phyloP scores from a whole-genome alignment of 2,888 invertebrate genomes.

The Caenorhabditis zanzibari region DNA sequence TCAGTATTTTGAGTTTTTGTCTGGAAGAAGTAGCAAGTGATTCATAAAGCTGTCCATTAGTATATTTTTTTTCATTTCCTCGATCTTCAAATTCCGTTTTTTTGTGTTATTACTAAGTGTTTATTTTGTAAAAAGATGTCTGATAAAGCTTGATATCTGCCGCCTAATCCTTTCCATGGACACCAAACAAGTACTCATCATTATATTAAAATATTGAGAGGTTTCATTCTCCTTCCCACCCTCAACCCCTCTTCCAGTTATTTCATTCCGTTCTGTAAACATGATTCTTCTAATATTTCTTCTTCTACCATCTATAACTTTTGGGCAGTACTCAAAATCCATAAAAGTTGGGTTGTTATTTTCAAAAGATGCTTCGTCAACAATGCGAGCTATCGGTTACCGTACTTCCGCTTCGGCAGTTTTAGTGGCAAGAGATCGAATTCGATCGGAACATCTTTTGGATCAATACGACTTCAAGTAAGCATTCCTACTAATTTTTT shows the following conservation, averaged over 20 bases:
- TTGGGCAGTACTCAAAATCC: constrained; percentile 16
- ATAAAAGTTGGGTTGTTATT: constrained; percentile 67
- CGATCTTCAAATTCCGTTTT: background rate
- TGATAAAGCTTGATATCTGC: constrained; percentile 34
- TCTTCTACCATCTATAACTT: background rate
- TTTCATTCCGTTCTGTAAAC: background rate
- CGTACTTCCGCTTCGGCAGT: constrained; percentile 70
- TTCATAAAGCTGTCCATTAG: too few relatives aligned
- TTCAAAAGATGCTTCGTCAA: constrained; percentile 26
- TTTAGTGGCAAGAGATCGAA: constrained; percentile 70
- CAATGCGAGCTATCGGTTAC: constrained; percentile 58
- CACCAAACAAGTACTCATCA: constrained; percentile 27
- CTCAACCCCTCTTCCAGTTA: too few relatives aligned
- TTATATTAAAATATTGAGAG: constrained; percentile 45
- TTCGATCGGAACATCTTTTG: constrained; percentile 63
- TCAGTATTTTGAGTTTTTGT: too few relatives aligned
- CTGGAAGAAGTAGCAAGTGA: too few relatives aligned
- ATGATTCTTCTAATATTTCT: constrained; percentile 25
- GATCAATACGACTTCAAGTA: constrained; percentile 69
- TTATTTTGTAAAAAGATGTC: constrained; percentile 3
- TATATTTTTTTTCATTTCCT: too few relatives aligned
- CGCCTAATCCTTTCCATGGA: constrained; percentile 28
- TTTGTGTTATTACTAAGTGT: background rate
- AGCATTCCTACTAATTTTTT: background rate
- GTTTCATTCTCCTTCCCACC: constrained; percentile 33